Evolutionary conservation across 2,888 invertebrate genomes (phyloP).

Genomic region (Heliconius hortense): DNA sequence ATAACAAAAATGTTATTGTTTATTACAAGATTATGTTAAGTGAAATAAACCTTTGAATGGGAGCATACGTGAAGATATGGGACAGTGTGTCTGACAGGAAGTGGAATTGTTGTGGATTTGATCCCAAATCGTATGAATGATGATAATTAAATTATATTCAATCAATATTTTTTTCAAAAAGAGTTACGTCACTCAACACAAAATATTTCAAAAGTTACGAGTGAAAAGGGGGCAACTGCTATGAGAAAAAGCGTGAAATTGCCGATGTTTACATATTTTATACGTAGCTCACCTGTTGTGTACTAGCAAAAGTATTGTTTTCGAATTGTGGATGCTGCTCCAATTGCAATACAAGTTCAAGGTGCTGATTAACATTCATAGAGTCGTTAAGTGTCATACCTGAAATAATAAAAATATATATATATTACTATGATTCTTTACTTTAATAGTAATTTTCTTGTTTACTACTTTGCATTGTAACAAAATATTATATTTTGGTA

Average conservation of each 20-base stretch:
- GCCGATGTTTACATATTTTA: not conserved
- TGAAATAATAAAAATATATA: constrained; percentile 48
- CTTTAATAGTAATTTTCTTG: too few relatives aligned
- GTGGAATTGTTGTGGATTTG: too few relatives aligned
- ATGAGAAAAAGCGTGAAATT: not conserved
- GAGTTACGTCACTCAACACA: not conserved
- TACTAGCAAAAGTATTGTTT: constrained; percentile 76
- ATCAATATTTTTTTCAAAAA: too few relatives aligned
- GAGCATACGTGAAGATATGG: too few relatives aligned
- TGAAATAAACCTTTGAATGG: too few relatives aligned
- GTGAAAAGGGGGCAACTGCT: too few relatives aligned
- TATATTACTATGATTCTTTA: too few relatives aligned
- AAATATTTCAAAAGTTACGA: not conserved
- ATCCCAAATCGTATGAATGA: not conserved
- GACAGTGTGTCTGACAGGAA: too few relatives aligned
- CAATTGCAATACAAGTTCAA: constrained; percentile 80
- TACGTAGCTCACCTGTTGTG: constrained; percentile 66
- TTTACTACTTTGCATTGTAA: too few relatives aligned
- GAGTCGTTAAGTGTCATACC: constrained; percentile 80
- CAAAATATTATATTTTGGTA: too few relatives aligned
- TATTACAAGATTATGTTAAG: not conserved
- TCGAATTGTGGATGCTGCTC: constrained; percentile 80
- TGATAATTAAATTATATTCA: too few relatives aligned
- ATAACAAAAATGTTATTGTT: not conserved
- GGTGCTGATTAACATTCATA: constrained; percentile 74